Base-by-base conservation (phyloP, 2,888 invertebrate genomes). In the Hyalella azteca region DNA sequence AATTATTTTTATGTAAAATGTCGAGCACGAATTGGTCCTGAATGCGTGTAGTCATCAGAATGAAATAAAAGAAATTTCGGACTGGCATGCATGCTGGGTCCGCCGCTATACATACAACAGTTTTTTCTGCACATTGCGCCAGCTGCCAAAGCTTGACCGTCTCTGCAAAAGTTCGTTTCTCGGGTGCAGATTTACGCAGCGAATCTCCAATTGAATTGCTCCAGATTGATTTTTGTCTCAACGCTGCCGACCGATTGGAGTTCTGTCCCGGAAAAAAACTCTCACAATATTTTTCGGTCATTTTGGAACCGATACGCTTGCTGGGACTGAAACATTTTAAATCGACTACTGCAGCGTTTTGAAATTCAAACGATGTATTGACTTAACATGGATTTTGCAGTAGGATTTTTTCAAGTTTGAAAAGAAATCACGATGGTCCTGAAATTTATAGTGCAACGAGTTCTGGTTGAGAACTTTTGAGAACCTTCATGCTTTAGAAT, bases 181-280 rank as follows among this genome's bases (percentile, higher is more conserved):
- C 36, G 39, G n/a, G 66, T 36, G 36, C 66, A 66, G 66, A 66
- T 66, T 66, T 66, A 66, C 66, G 66, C 39, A 36, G 66, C 29
- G 66, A 15, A 32, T 29, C 22, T 66, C 32, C 13, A 36, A 66
- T 66, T 66, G 36, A 66, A 66, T 66, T 66, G 66, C 66, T 22
- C 66, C 36, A 66, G 66, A 66, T 66, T 66, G 66, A 66, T 66
- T 66, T 66, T 66, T 66, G 36, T 66, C 36, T 66, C 66, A 36
- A 36, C 66, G 66, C n/a, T n/a, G n/a, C 66, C 66, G 29, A 66
- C 66, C 66, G 66, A 66, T 66, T 66, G 66, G 36, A 66, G 36
- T 66, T 66, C 66, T 22, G 66, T n/a, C 36, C 36, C 7, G 66
- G 66, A 66, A 54, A 66, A 66, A 66, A 29, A 36, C 19, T 36